Evolutionary conservation across 2,888 invertebrate genomes (phyloP), one percentile per base, ranked within the genome.

Genomic region (Drosophila parthenogenetica): DNA sequence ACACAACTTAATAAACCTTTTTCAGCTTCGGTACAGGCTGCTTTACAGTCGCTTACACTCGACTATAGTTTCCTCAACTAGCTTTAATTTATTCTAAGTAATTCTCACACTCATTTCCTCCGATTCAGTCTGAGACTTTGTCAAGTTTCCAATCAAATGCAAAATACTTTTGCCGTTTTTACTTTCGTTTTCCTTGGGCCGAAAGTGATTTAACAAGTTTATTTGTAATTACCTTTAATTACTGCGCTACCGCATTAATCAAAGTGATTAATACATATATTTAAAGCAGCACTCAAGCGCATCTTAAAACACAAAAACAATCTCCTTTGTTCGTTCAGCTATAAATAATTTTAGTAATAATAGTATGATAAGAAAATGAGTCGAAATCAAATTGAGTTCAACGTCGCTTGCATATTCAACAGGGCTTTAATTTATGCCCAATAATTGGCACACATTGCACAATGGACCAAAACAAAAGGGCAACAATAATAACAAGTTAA

Each of bases 401-500:
- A 13, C 35, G 17, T 54, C 19, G 32, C 43, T 32, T 87, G 82
- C 71, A 79, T 87, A 83, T 87, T 81, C 85, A 87, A 63, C 54
- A 69, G 70, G 54, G 58, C 13, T 70, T 65, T 87, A 77, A 83
- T 80, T 87, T 81, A 87, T 87, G 73, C 84, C 69, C 73, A 68
- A 76, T 87, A 87, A 84, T 82, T 86, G 83, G 83, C 83, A 75
- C 81, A 72, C 45, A 75, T 84, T 84, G 73, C 88, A 77, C 88
- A 86, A 84, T 88, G 54, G 17, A 42, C 42, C 65, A 42, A 71
- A 64, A 64, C 62, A 69, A 69, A 29, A 68, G 46, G 53, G 65
- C 51, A 69, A 22, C 29, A 62, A 39, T 29, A 57, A 17, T 45
- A 55, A 58, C 46, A 69, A 61, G 48, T 45, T 14, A 49, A 43